A percentile compares a stretch with the other conserved stretches of the same genome.
These are phyloP conservation scores for Siniperca knerii DNA, from an alignment of 2,113 vertebrate species.

Conservation along the genomic window DNA sequence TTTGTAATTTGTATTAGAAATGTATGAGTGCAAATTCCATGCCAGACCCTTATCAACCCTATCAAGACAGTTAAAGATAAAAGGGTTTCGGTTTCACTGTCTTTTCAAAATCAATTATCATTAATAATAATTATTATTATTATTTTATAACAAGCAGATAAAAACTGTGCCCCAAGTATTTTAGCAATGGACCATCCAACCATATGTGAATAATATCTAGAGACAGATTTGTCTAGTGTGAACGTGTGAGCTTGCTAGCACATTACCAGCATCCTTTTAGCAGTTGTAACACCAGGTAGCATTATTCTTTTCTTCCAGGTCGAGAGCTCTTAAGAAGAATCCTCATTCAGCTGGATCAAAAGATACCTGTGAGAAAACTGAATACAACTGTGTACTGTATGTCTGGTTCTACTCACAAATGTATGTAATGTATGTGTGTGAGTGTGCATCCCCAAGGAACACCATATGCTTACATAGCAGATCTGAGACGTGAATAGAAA, in stretches of 20 bases:
- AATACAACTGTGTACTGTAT: background rate
- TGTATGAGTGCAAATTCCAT: background rate
- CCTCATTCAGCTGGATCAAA: background rate
- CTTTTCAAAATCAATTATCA: conserved; percentile 1
- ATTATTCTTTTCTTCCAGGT: background rate
- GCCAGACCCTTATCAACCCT: background rate
- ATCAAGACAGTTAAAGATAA: background rate
- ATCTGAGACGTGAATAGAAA: background rate
- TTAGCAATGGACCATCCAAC: too few species aligned
- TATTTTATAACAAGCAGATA: too few species aligned
- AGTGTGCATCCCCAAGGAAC: background rate
- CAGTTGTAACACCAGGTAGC: background rate
- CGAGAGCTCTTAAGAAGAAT: background rate
- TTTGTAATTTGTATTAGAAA: background rate
- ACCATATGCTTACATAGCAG: background rate
- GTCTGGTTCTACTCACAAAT: background rate
- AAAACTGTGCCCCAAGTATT: background rate
- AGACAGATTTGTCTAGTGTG: too few species aligned
- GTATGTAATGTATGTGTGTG: background rate
- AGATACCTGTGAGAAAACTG: background rate
- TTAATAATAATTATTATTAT: too few species aligned
- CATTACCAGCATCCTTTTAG: background rate
- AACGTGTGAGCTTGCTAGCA: too few species aligned
- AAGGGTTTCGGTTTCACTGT: background rate
- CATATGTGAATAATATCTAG: too few species aligned